Evolutionary conservation across 2,113 vertebrate species (phyloP), one percentile per base, ranked within the genome.

Genomic region (Megaceryle maxima): DNA sequence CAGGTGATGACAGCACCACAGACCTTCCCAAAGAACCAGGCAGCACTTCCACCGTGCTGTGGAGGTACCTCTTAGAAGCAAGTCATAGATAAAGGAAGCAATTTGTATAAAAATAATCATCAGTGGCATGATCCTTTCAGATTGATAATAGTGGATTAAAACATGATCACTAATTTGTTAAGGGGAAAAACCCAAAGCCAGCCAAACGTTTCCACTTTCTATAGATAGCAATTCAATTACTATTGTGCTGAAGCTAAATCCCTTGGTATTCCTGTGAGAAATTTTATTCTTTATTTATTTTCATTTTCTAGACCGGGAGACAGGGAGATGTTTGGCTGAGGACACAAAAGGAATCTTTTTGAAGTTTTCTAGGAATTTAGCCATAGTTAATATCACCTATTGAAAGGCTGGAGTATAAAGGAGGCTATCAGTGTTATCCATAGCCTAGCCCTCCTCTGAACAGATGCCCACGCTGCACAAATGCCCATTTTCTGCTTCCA

Each of bases 281-380:
- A 64, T 85, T 41, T 68, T 79, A 35, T 67, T 48, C 66, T 72
- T 78, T 78, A 48, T 84, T 91, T 87, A 57, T 79, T 82, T 73
- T 76, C 63, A 29, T 37, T 92, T 94, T 80, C 46, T 62, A 62
- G 78, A 53, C 44, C 48, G 66, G 37, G 53, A 48, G 59, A 43
- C 18, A 33, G 35, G 33, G 48, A 67, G 11, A 64, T 73, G 53
- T 33, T 85, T 95, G 78, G 78, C 91, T 84, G 69, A 82, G 48
- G 77, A 44, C 48, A 89, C 48, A 73, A 53, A 91, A 90, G 62
- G 2, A 87, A 88, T 93, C 83, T 69, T 22, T 90, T 44, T 56
- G 79, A 83, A 83, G 62, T 73, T 92, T 80, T 92, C 70, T 57
- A 60, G 79, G 88, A 90, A 75, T 80, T 68, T 56, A 90, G 82